phyloP scores from a whole-genome alignment of 2,797 vertebrate species.

The Manis pentadactyla region DNA sequence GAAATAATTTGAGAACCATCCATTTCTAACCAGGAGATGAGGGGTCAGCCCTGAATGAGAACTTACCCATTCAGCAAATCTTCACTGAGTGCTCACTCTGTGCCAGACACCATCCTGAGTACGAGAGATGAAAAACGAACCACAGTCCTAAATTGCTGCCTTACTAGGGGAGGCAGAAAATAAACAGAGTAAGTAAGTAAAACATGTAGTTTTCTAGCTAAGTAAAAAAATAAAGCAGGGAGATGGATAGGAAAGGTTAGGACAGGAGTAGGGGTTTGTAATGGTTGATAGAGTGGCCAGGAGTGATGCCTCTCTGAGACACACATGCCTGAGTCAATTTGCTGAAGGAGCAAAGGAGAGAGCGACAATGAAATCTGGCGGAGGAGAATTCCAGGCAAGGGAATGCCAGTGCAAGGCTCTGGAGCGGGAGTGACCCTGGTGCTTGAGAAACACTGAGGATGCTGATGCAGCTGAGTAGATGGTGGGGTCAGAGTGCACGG shows the following conservation, averaged over 20 bases:
- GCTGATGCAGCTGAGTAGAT: neutral
- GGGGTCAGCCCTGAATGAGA: neutral
- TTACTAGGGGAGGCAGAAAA: neutral
- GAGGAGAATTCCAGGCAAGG: neutral
- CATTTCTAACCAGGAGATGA: neutral
- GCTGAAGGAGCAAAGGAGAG: neutral
- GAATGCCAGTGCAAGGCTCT: neutral
- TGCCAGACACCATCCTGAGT: neutral
- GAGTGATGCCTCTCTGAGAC: neutral
- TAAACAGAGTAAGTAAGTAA: neutral
- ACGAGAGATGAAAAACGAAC: neutral
- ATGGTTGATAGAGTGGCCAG: neutral
- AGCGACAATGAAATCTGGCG: neutral
- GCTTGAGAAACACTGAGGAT: neutral
- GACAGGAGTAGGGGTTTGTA: neutral
- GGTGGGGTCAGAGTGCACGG: neutral
- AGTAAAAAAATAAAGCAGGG: neutral
- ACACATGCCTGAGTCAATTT: neutral
- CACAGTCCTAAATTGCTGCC: neutral
- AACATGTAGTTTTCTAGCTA: neutral
- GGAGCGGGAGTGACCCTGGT: neutral
- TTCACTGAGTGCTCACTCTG: neutral
- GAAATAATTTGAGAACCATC: neutral
- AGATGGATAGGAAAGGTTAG: neutral
- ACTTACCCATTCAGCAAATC: neutral